phyloP scores from a whole-genome alignment of 2,113 vertebrate genomes.

The Tragelaphus imberbis region DNA sequence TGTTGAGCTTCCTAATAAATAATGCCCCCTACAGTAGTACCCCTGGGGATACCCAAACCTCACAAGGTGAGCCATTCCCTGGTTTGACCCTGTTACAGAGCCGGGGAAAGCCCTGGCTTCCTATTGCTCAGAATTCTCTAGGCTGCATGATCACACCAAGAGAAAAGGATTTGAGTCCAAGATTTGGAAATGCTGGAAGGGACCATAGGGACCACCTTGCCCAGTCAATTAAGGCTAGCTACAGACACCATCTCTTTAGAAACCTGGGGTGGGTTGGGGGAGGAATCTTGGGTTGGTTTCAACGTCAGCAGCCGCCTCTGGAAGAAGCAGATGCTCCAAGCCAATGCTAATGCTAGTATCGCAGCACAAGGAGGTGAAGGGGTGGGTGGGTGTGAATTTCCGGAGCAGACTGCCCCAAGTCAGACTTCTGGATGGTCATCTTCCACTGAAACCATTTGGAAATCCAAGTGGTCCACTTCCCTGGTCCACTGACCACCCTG shows the following conservation, averaged over 20 bases:
- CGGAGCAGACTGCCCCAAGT: neutral
- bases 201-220: conserved; percentile 36
- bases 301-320: neutral
- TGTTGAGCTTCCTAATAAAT: conserved; percentile 57
- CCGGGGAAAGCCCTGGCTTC: conserved; percentile 65
- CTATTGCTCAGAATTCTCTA: conserved; percentile 80
- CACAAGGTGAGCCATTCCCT: conserved; percentile 47
- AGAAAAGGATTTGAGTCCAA: conserved; percentile 62
- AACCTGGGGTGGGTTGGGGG: neutral
- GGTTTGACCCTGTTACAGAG: conserved; percentile 59
- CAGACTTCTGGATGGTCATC: neutral
- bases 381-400: neutral
- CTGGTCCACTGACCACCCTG: neutral
- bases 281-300: neutral
- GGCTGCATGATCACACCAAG: conserved; percentile 55
- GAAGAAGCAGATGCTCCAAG: neutral
- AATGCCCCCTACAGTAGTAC: conserved; percentile 64
- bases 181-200: conserved; percentile 51
- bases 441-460: conserved; percentile 21
- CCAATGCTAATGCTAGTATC: neutral
- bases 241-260: conserved; percentile 33
- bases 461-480: neutral
- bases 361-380: neutral
- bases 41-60: conserved; percentile 57
- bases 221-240: conserved; percentile 60